Evolutionary conservation across 30 jellyfish, hydroid and myxozoan species (phyloP).

Genomic region (Hydractinia echinata): DNA sequence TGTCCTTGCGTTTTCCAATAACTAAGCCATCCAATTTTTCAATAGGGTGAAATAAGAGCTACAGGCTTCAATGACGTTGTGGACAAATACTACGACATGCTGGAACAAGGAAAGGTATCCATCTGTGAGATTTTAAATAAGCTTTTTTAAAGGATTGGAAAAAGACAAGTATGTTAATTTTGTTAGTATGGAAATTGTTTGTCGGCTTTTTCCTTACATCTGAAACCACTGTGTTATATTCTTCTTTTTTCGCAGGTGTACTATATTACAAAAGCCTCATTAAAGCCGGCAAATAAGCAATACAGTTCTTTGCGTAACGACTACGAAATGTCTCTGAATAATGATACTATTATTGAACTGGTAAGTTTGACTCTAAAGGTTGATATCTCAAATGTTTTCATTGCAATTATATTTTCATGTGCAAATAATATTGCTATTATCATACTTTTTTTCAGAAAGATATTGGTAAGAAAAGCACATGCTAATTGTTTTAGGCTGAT

Average conservation of each 20-base stretch:
- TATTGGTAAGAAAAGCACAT: too few species aligned
- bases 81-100: slow-evolving; percentile 63
- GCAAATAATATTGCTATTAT: too few species aligned
- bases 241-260: slow-evolving; percentile 53
- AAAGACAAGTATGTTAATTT: neutral
- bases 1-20: neutral
- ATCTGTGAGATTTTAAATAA: neutral
- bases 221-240: neutral
- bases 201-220: neutral
- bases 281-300: slow-evolving; percentile 90
- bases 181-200: neutral
- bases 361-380: slow-evolving; percentile 36
- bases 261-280: slow-evolving; percentile 68
- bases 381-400: neutral
- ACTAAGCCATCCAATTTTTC: neutral
- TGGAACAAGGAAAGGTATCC: slow-evolving; percentile 79
- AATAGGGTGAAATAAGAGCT: slow-evolving; percentile 96
- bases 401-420: too few species aligned
- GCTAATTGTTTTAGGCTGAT: too few species aligned
- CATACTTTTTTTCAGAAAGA: too few species aligned
- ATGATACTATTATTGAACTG: slow-evolving; percentile 61
- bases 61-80: slow-evolving; percentile 91
- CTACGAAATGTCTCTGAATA: slow-evolving; percentile 76
- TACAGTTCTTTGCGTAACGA: slow-evolving; percentile 86
- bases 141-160: neutral